Base-by-base conservation (phyloP, 2,113 vertebrate species). In the Tachysurus vachellii region DNA sequence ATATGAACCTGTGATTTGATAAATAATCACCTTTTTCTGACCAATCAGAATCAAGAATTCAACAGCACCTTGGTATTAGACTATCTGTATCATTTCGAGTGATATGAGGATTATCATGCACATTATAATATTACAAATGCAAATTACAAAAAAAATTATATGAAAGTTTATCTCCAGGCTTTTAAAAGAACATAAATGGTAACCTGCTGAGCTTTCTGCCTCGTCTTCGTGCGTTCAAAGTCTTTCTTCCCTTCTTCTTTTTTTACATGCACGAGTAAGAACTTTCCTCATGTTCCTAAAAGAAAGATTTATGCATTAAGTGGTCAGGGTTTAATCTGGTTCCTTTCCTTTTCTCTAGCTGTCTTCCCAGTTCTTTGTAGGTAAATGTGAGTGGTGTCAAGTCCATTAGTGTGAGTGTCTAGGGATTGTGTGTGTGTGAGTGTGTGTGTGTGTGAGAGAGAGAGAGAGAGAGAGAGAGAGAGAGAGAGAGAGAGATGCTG, bases 361-460 rank as follows among this genome's bases (percentile, higher is more conserved):
- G 26, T 73, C 47, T 76, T 68, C 53, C 31, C 16, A 44, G 54
- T 42, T 16, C 13, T 61, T 56, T 53, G 16, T 19, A 61, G 66
- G 44, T 62, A 75, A 84, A 87, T 66, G 76, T 66, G 57, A 47
- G 54, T 21, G 23, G 81, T 84, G 82, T 84, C 85, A 86, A 77
- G 26, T 80, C 62, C 62, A 84, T 80, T 84, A 86, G 42, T 61
- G 21, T 53, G 23, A 50, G 42, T 75, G 42, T 75, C 31, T 42
- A 71, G 31, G 68, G 42, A 42, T 21, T 42, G 2, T 8, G 9
- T 44, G 42, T 4, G 44, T 23, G 36, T 44, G 36, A 59, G 77
- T 86, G 77, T 86, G 44, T 62, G 56, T 75, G 54, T 61, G 85
- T 75, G 80, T 64, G 68, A 26, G 47, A 11, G 79, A 26, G 61